Conservation (phyloP, 2,888 invertebrate species). For the Diaphora mendica region DNA sequence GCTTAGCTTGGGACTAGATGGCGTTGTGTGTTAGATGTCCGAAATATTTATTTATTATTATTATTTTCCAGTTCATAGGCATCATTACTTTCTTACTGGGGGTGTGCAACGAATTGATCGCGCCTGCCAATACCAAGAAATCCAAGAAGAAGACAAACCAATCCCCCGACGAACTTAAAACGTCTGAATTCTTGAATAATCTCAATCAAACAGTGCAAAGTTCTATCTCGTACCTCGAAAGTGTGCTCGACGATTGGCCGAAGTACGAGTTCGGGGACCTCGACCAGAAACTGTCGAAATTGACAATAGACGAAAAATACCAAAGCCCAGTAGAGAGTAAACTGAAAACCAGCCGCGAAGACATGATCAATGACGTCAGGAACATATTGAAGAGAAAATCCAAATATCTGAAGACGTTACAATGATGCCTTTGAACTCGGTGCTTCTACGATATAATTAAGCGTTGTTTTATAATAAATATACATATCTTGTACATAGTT, state of each 20-base stretch:
- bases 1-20: no score
- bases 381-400: slow-evolving; percentile 85
- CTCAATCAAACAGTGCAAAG: slow-evolving; percentile 71
- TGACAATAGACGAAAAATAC: slow-evolving; percentile 70
- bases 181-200: slow-evolving; percentile 64
- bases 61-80: slow-evolving; percentile 83
- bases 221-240: slow-evolving; percentile 71
- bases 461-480: slow-evolving; percentile 51
- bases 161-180: slow-evolving; percentile 77
- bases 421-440: slow-evolving; percentile 63
- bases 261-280: slow-evolving; percentile 66
- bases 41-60: no score
- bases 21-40: no score
- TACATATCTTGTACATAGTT: slow-evolving; percentile 71
- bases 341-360: slow-evolving; percentile 80
- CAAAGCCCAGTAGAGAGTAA: slow-evolving; percentile 76
- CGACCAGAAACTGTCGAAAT: slow-evolving; percentile 71
- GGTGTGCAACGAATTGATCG: slow-evolving; percentile 83
- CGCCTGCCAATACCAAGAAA: slow-evolving; percentile 84
- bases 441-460: slow-evolving; percentile 46
- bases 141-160: slow-evolving; percentile 85
- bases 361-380: slow-evolving; percentile 82
- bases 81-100: slow-evolving; percentile 86
- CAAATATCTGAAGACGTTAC: slow-evolving; percentile 81
- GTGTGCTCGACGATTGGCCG: slow-evolving; percentile 78